These are phyloP conservation scores for Anniella stebbinsi DNA, from an alignment of 2,797 vertebrate species.

Conservation along the genomic window DNA sequence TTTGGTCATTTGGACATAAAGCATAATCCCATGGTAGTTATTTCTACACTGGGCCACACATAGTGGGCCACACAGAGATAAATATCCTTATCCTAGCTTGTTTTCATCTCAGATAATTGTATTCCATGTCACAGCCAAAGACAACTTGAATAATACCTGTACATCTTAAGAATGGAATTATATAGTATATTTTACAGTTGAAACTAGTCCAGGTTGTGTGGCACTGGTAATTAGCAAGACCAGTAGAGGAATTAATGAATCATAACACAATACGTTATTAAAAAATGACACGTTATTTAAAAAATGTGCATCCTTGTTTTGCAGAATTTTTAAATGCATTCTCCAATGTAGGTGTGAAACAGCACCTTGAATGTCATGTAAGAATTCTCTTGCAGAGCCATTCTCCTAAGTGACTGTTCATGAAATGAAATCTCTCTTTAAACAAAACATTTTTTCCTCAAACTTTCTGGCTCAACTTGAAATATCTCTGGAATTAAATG, in stretches of 20 bases:
- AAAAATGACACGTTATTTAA: not conserved
- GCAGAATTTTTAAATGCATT: not conserved
- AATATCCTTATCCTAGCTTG: not conserved
- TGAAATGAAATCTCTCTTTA: not conserved
- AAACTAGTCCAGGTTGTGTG: not conserved
- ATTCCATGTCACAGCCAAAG: not conserved
- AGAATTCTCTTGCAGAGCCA: not conserved
- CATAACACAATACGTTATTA: not conserved
- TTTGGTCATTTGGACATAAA: not conserved
- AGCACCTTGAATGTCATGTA: not conserved
- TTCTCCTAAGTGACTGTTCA: not conserved
- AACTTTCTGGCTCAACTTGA: not conserved
- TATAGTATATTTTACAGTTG: not conserved
- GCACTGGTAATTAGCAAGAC: not conserved
- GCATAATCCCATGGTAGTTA: not conserved
- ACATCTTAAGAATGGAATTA: not conserved
- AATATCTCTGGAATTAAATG: not conserved
- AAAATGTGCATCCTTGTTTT: not conserved
- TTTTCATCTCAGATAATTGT: not conserved
- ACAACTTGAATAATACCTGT: not conserved
- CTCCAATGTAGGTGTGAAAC: not conserved
- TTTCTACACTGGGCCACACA: not conserved
- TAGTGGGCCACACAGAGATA: not conserved
- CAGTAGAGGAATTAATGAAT: not conserved
- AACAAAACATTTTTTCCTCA: not conserved